A percentile compares a stretch with the other conserved stretches of the same genome.
Conservation (phyloP, 2,113 vertebrate genomes). For the Nyctereutes procyonoides region DNA sequence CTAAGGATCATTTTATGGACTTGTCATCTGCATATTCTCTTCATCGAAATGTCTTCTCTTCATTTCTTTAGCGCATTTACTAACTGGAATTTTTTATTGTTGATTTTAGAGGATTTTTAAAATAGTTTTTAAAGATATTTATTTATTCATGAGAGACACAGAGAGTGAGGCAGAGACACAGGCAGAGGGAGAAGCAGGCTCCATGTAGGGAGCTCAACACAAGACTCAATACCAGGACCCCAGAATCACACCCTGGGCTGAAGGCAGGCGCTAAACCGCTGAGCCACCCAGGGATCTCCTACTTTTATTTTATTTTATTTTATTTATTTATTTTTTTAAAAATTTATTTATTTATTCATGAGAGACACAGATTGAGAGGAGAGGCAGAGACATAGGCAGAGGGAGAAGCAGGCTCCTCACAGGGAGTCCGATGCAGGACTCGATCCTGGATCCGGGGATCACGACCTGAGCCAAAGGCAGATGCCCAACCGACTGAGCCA, state of each 20-base stretch:
- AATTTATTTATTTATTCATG: no score
- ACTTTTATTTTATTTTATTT: neutral
- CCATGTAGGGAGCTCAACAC: no score
- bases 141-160: no score
- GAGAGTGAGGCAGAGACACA: no score
- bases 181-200: no score
- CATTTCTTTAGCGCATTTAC: constrained; percentile 29
- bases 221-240: no score
- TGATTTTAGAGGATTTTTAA: neutral
- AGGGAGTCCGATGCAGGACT: neutral
- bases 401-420: neutral
- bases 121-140: no score
- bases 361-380: neutral
- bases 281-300: no score
- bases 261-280: no score
- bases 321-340: neutral
- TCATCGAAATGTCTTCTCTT: neutral
- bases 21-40: neutral
- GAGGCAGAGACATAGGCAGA: no score
- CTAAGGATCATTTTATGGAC: neutral
- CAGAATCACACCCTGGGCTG: no score
- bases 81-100: neutral
- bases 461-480: neutral
- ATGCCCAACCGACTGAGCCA: neutral
- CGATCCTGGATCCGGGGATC: neutral